Evolutionary conservation across 2,113 vertebrate genomes (phyloP), one percentile per base, ranked within the genome.

Genomic region (Crocuta crocuta): DNA sequence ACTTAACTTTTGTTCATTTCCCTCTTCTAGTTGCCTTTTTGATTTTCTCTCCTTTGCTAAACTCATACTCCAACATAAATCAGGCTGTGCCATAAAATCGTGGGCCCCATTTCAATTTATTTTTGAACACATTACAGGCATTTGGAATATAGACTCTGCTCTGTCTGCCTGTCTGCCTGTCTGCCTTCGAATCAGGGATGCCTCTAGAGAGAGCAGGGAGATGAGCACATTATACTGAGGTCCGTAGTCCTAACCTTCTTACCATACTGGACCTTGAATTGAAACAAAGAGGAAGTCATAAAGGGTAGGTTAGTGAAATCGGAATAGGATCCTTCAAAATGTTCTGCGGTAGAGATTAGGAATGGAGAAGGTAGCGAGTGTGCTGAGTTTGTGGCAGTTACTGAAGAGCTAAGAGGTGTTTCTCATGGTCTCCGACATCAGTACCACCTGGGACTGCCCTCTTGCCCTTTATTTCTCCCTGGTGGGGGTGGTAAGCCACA

Each of bases 1-100:
- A 88, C 28, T 84, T 92, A 91, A 87, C 48, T 94, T 89, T 96
- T 70, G 58, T 86, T 90, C 58, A 79, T 73, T 90, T 95, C 55
- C 45, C 13, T 81, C n/a, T 95, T 83, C 50, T 85, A 87, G 73
- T 92, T 81, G 35, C 12, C 33, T 78, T 92, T 97, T 93, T 74
- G 10, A 39, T 81, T 89, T 97, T 91, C 35, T 66, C 31, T 70
- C 7, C 86, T 70, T 97, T 90, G 15, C 74, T 88, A 94, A 95
- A 92, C 74, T 91, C 31, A 45, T 31, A 45, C 13, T 90, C 7
- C 79, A 61, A 61, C 43, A 43, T 81, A 89, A 96, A 89, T 95
- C 58, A 94, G 39, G 11, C 33, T 93, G 21, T 76, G 19, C 4
- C 16, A 2, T 92, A 43, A 93, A 39, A 39, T 70, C 28, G 2